Conservation (phyloP, 1,140 invertebrate species). For the Wasmannia auropunctata region DNA sequence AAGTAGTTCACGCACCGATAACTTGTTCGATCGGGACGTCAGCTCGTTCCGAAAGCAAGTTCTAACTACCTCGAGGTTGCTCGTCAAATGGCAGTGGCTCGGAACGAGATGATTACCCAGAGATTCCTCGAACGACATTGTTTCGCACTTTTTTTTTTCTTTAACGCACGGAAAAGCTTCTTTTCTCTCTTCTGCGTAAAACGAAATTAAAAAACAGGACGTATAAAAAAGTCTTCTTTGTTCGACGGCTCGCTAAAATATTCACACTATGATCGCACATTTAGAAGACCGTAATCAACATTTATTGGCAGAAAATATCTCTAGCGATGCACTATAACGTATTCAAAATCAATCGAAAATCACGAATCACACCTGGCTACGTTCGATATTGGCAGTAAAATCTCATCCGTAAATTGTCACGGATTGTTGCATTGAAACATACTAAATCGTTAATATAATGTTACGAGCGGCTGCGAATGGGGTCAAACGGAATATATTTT, state of each 20-base stretch:
- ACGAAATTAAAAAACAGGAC: slow-evolving; percentile 35
- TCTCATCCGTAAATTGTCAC: background rate
- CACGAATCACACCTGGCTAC: slow-evolving; percentile 23
- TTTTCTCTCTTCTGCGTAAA: background rate
- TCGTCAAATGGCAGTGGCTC: slow-evolving; percentile 71
- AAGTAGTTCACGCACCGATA: slow-evolving; percentile 52
- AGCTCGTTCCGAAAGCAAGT: slow-evolving; percentile 23
- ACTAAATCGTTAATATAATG: slow-evolving; percentile 33
- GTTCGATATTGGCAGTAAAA: slow-evolving; percentile 70
- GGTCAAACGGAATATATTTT: slow-evolving; percentile 62
- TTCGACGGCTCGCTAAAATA: background rate
- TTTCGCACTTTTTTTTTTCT: slow-evolving; percentile 2
- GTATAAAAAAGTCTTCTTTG: slow-evolving; percentile 44
- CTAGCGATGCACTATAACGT: slow-evolving; percentile 31
- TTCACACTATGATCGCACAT: background rate
- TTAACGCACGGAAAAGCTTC: background rate
- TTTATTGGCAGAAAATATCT: slow-evolving; percentile 17
- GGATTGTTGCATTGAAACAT: slow-evolving; percentile 38
- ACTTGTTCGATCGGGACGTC: slow-evolving; percentile 29
- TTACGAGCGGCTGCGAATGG: slow-evolving; percentile 66
- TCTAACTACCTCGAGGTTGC: slow-evolving; percentile 32
- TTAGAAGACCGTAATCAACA: slow-evolving; percentile 20
- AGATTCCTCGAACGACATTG: slow-evolving; percentile 30
- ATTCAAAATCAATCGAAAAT: slow-evolving; percentile 44
- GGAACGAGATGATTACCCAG: slow-evolving; percentile 53